phyloP scores from a whole-genome alignment of 2,797 vertebrate species.

The Alfaro cultratus region DNA sequence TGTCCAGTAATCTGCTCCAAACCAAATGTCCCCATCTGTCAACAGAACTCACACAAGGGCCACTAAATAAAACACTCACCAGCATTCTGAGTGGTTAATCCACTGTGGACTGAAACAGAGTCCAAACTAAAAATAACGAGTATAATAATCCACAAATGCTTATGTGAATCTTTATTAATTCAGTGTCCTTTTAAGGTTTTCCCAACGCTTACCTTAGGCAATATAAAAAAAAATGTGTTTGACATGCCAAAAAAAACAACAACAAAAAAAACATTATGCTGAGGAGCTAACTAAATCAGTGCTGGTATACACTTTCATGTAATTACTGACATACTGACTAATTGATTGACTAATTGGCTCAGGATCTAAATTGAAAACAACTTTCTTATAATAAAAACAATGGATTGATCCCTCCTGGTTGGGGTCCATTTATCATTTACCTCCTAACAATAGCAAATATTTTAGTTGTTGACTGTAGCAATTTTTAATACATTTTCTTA shows the following conservation, averaged over 20 bases:
- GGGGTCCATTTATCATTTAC: background rate
- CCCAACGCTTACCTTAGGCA: background rate
- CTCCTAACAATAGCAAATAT: background rate
- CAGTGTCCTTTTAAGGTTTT: background rate
- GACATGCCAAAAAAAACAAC: too few relatives aligned
- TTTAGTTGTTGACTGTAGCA: background rate
- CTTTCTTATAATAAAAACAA: background rate
- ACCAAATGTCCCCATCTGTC: slow-evolving; percentile 55
- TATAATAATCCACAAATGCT: background rate
- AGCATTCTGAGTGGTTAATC: slow-evolving; percentile 40
- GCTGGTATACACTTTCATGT: background rate
- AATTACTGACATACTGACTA: background rate
- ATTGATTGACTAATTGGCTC: background rate
- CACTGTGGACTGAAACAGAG: slow-evolving; percentile 33
- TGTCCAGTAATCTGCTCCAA: slow-evolving; percentile 50
- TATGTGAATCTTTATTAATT: background rate
- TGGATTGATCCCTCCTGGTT: background rate
- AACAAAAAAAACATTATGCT: background rate
- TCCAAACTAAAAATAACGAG: slow-evolving; percentile 19
- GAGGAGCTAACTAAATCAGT: background rate
- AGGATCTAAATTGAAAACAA: background rate
- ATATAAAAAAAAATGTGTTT: background rate
- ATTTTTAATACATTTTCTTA: background rate
- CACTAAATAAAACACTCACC: slow-evolving; percentile 30
- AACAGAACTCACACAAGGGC: slow-evolving; percentile 37